phyloP scores from a whole-genome alignment of 2,888 invertebrate genomes.

The Pyrrhosoma nymphula region DNA sequence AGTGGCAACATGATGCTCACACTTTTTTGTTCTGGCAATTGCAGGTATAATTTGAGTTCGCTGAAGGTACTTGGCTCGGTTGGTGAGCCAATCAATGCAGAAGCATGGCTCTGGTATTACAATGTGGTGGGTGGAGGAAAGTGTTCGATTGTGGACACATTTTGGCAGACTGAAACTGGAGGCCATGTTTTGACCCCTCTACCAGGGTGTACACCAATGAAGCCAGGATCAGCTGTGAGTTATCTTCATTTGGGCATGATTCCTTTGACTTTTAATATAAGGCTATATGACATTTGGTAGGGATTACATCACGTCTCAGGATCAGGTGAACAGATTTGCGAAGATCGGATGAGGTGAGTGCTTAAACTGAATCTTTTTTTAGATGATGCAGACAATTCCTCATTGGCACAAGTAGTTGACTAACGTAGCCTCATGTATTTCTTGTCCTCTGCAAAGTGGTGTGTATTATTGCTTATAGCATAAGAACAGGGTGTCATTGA shows the following conservation, averaged over 20 bases:
- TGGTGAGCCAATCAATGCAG: conserved; percentile 99
- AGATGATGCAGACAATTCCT: too few relatives aligned
- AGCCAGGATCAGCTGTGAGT: conserved; percentile 98
- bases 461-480: too few relatives aligned
- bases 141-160: conserved; percentile 98
- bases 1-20: too few relatives aligned
- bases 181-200: conserved; percentile 97
- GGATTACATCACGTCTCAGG: too few relatives aligned
- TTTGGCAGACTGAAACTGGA: conserved; percentile 99
- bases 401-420: too few relatives aligned
- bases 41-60: conserved; percentile 84
- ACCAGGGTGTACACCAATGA: conserved; percentile 97
- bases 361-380: too few relatives aligned
- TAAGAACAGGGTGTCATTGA: too few relatives aligned
- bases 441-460: too few relatives aligned
- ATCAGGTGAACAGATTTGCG: too few relatives aligned
- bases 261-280: conserved; percentile 10
- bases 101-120: conserved; percentile 98
- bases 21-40: conserved; percentile 69
- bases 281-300: too few relatives aligned
- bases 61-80: conserved; percentile 95
- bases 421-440: too few relatives aligned
- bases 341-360: too few relatives aligned
- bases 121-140: conserved; percentile 88
- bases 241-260: background rate